A percentile compares a stretch with the other conserved stretches of the same genome.
Evolutionary conservation across 2,113 vertebrate genomes (phyloP).

Genomic region (Alexandromys fortis): DNA sequence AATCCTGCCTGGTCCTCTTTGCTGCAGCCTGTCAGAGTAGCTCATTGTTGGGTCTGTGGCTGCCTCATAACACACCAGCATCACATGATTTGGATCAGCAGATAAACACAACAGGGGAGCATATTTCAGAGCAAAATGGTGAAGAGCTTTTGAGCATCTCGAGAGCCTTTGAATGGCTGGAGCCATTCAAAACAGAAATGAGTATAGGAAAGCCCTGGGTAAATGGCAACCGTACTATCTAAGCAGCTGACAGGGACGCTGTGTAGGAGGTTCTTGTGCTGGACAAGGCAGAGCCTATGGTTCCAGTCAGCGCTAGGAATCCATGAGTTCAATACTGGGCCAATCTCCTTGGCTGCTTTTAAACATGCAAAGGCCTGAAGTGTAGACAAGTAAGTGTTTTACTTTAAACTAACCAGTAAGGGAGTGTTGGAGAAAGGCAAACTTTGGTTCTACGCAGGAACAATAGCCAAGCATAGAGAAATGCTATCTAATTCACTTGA

Average conservation of each 20-base stretch:
- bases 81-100: background rate
- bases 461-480: background rate
- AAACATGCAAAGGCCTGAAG: background rate
- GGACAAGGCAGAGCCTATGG: background rate
- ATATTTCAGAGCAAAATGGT: conserved; percentile 47
- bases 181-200: conserved; percentile 32
- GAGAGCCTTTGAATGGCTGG: conserved; percentile 22
- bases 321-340: background rate
- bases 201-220: background rate
- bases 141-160: conserved; percentile 44
- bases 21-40: background rate
- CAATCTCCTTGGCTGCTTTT: background rate
- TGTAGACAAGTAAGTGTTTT: background rate
- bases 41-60: conserved; percentile 38
- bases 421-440: background rate
- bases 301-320: background rate
- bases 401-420: background rate
- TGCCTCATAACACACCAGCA: background rate
- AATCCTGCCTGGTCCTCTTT: conserved; percentile 13
- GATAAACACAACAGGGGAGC: conserved; percentile 25
- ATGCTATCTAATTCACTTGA: background rate
- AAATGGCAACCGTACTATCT: background rate
- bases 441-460: background rate
- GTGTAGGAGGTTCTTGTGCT: background rate
- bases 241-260: background rate